Evolutionary conservation across 1,140 invertebrate species (phyloP).

Genomic region (Nomia melanderi): DNA sequence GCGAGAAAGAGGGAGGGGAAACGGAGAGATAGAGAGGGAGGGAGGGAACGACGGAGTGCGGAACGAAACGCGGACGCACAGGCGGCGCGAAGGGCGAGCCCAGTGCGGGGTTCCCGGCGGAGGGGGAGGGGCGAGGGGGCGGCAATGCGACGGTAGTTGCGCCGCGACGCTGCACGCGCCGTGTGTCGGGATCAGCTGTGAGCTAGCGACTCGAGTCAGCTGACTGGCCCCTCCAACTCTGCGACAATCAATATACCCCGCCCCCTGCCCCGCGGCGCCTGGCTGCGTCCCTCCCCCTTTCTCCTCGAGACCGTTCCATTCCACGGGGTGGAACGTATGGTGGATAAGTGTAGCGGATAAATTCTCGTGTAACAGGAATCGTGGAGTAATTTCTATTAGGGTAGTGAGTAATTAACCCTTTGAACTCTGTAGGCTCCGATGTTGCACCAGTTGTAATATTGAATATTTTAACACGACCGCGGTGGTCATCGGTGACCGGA

Average conservation of each 20-base stretch:
- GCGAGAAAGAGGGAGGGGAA: too few relatives aligned
- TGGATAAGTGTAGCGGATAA: too few relatives aligned
- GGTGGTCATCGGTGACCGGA: too few relatives aligned
- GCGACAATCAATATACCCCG: constrained; percentile 72
- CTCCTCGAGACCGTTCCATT: neutral
- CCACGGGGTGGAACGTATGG: too few relatives aligned
- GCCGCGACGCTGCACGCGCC: constrained; percentile 66
- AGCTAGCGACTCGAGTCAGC: constrained; percentile 75
- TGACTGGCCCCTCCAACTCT: constrained; percentile 65
- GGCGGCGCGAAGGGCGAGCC: neutral
- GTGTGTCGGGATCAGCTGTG: constrained; percentile 72
- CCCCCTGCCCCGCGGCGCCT: constrained; percentile 40
- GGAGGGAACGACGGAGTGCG: neutral
- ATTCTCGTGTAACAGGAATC: too few relatives aligned
- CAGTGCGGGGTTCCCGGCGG: neutral
- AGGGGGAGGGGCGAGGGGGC: constrained; percentile 36
- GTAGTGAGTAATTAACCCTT: too few relatives aligned
- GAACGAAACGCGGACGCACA: constrained; percentile 4
- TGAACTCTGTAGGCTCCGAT: too few relatives aligned
- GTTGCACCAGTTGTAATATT: too few relatives aligned
- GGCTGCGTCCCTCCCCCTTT: neutral
- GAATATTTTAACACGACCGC: too few relatives aligned
- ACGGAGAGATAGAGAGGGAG: neutral
- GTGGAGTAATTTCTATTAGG: too few relatives aligned
- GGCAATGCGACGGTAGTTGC: constrained; percentile 71